A percentile compares a stretch with the other conserved stretches of the same genome.
Conservation (phyloP, 2,113 vertebrate species). For the Bubo scandiacus region DNA sequence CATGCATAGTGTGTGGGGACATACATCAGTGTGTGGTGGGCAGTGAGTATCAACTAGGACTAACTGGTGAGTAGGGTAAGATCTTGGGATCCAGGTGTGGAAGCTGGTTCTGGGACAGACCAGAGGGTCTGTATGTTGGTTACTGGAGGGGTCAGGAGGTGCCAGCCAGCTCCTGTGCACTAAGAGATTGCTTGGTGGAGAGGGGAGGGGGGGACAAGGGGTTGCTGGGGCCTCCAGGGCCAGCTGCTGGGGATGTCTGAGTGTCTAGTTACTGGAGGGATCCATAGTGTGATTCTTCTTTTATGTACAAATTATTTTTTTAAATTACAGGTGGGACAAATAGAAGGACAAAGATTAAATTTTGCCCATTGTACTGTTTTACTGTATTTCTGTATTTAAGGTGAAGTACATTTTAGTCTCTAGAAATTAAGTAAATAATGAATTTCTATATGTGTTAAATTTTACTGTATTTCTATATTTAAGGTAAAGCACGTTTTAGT, state of each 20-base stretch:
- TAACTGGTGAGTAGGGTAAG: not conserved
- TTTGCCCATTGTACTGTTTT: not conserved
- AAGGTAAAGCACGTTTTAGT: not conserved
- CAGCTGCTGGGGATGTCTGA: not conserved
- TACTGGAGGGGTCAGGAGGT: not conserved
- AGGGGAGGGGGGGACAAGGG: fast-evolving
- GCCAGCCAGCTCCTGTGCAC: not conserved
- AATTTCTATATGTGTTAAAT: too few species aligned
- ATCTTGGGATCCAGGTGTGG: not conserved
- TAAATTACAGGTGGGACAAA: not conserved
- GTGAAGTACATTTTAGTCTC: not conserved
- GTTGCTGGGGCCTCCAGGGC: not conserved
- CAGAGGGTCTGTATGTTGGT: not conserved
- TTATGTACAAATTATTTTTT: not conserved
- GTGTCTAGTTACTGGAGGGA: not conserved
- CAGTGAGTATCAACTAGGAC: not conserved
- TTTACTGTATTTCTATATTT: not conserved
- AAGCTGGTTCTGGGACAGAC: not conserved
- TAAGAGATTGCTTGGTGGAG: not conserved
- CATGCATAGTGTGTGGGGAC: not conserved
- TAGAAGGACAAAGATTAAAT: not conserved
- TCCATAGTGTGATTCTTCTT: not conserved
- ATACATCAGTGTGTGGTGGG: not conserved
- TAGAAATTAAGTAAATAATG: not conserved
- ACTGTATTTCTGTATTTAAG: not conserved